These are phyloP conservation scores for Diaphora mendica DNA, from an alignment of 2,888 invertebrate species.

Conservation along the genomic window DNA sequence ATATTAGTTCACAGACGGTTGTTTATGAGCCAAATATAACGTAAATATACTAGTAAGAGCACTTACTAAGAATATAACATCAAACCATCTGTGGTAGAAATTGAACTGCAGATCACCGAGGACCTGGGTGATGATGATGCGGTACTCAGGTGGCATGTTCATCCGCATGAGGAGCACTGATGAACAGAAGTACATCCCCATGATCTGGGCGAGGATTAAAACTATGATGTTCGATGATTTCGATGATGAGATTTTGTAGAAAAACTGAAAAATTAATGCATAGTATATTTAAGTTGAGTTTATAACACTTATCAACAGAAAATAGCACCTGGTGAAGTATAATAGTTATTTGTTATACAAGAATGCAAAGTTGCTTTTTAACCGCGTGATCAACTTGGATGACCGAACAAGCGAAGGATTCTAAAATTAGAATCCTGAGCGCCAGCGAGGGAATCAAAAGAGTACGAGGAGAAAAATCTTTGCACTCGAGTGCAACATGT, in stretches of 20 bases:
- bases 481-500: no score
- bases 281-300: not conserved
- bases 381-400: no score
- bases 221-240: slow-evolving; percentile 99
- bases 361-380: no score
- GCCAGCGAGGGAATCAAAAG: no score
- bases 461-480: no score
- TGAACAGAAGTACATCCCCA: slow-evolving; percentile 99
- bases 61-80: slow-evolving; percentile 99
- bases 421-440: no score
- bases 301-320: not conserved
- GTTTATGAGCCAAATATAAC: slow-evolving; percentile 97
- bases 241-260: slow-evolving; percentile 99
- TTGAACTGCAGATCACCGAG: slow-evolving; percentile 99
- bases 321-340: no score
- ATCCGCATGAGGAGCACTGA: slow-evolving; percentile 98
- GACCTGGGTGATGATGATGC: slow-evolving; percentile 94
- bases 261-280: slow-evolving; percentile 90
- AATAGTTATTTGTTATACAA: no score
- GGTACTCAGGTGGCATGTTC: slow-evolving; percentile 99
- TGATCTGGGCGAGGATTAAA: slow-evolving; percentile 97
- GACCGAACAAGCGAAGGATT: no score
- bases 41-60: slow-evolving; percentile 98
- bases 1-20: slow-evolving; percentile 86
- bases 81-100: slow-evolving; percentile 99